These are phyloP conservation scores for Erpornis zantholeuca DNA, from an alignment of 2,113 vertebrate species.

Conservation along the genomic window DNA sequence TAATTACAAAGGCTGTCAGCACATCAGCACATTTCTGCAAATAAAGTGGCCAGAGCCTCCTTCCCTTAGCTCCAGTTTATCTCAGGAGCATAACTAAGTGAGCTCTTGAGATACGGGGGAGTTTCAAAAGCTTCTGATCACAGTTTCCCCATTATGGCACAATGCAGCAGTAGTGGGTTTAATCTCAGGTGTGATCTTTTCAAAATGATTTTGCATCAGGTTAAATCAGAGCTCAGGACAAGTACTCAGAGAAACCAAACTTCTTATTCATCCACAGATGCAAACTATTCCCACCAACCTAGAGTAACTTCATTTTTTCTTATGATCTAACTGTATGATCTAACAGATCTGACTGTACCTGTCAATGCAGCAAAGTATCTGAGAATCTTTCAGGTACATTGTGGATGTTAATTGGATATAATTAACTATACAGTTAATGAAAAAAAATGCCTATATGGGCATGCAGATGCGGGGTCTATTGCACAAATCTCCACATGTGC, in stretches of 20 bases:
- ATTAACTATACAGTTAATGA: background rate
- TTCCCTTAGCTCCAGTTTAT: background rate
- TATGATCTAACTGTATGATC: background rate
- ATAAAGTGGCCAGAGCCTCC: background rate
- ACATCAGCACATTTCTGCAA: background rate
- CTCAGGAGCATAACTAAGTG: background rate
- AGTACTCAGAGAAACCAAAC: background rate
- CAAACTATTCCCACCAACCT: background rate
- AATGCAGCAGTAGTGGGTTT: background rate
- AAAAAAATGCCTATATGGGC: background rate
- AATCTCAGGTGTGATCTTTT: background rate
- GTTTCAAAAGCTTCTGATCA: background rate
- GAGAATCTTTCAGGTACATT: background rate
- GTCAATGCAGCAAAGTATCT: background rate
- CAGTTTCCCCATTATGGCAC: background rate
- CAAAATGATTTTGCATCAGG: background rate
- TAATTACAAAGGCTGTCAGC: background rate
- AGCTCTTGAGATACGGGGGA: rapidly evolving
- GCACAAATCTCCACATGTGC: background rate
- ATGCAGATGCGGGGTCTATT: background rate
- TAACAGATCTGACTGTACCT: background rate
- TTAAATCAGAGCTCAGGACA: background rate
- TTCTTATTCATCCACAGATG: background rate
- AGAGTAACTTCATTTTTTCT: background rate
- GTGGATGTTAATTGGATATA: background rate